These are phyloP conservation scores for Oedothorax gibbosus DNA, from an alignment of 1,140 invertebrate species.

Conservation along the genomic window DNA sequence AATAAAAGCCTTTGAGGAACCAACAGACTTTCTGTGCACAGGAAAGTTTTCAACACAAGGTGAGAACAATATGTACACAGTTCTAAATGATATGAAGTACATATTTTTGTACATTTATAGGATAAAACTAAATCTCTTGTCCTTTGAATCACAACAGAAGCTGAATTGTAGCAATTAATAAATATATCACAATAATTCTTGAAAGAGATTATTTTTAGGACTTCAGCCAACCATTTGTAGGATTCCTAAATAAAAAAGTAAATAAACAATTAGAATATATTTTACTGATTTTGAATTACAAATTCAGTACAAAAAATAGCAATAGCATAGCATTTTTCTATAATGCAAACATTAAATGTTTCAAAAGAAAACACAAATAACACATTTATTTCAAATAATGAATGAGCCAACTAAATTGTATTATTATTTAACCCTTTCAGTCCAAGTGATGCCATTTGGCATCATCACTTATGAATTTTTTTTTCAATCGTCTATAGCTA, in stretches of 20 bases:
- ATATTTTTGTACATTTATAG: conserved; percentile 28
- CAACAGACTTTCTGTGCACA: neutral
- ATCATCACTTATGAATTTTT: too few species aligned
- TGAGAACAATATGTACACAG: neutral
- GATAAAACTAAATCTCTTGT: neutral
- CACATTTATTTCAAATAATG: neutral
- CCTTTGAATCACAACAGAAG: conserved; percentile 26
- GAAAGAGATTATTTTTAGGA: conserved; percentile 12
- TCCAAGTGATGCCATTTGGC: too few species aligned
- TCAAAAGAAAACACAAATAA: neutral
- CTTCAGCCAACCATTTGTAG: conserved; percentile 32
- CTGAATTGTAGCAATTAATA: conserved; percentile 47
- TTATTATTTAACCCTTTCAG: too few species aligned
- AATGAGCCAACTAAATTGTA: too few species aligned
- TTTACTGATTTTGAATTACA: too few species aligned
- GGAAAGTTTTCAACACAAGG: neutral
- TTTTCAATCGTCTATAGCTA: too few species aligned
- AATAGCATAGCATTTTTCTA: too few species aligned
- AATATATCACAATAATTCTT: conserved; percentile 48
- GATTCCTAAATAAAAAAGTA: conserved; percentile 7
- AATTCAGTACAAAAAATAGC: too few species aligned
- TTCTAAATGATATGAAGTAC: conserved; percentile 8
- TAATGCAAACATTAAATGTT: neutral
- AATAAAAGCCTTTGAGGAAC: too few species aligned
- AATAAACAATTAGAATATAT: neutral